Conservation (phyloP, 2,113 vertebrate genomes). For the Anolis sagrei region DNA sequence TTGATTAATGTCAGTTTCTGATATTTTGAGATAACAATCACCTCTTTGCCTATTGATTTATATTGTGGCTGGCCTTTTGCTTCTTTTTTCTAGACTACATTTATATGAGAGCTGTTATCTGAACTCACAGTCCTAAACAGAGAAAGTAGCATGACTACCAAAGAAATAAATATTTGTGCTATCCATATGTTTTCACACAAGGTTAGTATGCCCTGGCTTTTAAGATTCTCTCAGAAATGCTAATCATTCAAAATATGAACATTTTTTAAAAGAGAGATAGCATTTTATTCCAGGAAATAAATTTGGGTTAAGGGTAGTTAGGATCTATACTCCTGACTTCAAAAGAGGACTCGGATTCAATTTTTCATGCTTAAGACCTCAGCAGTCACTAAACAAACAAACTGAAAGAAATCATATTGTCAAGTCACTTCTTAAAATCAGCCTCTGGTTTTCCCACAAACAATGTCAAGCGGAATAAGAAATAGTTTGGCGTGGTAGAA, state of each 20-base stretch:
- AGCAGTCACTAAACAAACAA: neutral
- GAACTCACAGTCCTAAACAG: neutral
- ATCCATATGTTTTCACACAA: too few relatives aligned
- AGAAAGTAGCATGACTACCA: neutral
- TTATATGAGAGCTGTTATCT: neutral
- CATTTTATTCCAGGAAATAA: neutral
- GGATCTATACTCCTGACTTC: neutral
- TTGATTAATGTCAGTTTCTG: neutral
- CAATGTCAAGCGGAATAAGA: fast-evolving
- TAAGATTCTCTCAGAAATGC: neutral
- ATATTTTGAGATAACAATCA: neutral
- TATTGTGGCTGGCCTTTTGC: neutral
- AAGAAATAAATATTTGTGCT: neutral
- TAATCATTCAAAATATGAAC: neutral
- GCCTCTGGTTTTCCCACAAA: neutral
- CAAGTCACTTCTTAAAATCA: neutral
- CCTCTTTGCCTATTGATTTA: neutral
- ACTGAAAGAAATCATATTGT: neutral
- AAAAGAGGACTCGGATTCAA: neutral
- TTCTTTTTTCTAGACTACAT: neutral
- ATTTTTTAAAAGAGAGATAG: neutral
- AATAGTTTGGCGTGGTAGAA: neutral
- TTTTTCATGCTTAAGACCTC: neutral
- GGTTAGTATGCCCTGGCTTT: neutral
- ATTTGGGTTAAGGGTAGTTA: neutral